phyloP scores from a whole-genome alignment of 2,113 vertebrate genomes.

The Cricetomys ansorgei region DNA sequence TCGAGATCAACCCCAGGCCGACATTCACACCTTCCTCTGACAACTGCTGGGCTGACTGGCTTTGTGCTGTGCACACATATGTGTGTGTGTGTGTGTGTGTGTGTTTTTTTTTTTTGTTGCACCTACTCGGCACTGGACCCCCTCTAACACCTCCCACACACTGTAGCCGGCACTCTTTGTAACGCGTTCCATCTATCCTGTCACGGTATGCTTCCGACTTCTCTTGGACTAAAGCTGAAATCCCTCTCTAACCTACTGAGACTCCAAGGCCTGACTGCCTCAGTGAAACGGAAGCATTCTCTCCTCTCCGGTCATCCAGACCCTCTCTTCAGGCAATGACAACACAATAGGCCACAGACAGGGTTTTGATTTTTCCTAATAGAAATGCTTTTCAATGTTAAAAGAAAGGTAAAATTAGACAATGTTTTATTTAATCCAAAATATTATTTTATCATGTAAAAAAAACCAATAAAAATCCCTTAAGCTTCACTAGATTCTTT shows the following conservation, averaged over 20 bases:
- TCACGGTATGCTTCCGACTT: background rate
- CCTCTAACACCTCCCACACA: background rate
- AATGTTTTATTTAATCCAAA: slow-evolving; percentile 18
- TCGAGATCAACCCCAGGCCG: background rate
- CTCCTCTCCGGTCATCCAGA: background rate
- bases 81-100: no score
- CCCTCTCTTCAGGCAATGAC: background rate
- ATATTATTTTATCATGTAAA: background rate
- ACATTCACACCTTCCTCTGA: background rate
- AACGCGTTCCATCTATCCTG: background rate
- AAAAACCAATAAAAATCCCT: background rate
- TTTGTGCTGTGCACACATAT: background rate
- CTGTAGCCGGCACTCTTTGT: background rate
- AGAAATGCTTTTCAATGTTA: background rate
- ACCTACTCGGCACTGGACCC: background rate
- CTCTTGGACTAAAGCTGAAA: slow-evolving; percentile 17
- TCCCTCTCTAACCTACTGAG: background rate
- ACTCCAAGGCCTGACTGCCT: background rate
- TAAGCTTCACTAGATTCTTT: background rate
- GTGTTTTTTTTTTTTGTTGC: no score
- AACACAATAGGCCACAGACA: background rate
- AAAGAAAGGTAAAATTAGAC: slow-evolving; percentile 11
- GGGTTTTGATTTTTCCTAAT: background rate
- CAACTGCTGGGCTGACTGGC: background rate
- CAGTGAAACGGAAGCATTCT: background rate